Percentiles rank a stretch among this genome's conserved stretches.
These are phyloP conservation scores for Suillia variegata DNA, from an alignment of 2,888 invertebrate species.

Conservation along the genomic window DNA sequence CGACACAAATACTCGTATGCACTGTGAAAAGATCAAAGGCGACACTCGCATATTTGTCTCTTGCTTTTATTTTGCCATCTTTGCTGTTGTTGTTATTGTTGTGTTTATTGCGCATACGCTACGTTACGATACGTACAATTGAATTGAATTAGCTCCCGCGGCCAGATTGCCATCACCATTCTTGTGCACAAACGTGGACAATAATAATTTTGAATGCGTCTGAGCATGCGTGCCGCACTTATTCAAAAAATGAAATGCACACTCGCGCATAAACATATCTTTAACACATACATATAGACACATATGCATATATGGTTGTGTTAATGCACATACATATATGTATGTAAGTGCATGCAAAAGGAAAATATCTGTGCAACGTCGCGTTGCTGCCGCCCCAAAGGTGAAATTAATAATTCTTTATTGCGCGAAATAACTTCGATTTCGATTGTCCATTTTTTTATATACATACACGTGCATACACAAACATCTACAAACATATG, in stretches of 20 bases:
- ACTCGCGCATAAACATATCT: background rate
- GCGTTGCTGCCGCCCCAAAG: conserved; percentile 19
- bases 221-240: background rate
- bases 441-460: conserved; percentile 8
- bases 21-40: conserved; percentile 1
- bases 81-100: too few relatives aligned
- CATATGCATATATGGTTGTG: background rate
- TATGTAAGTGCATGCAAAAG: background rate
- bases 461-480: background rate
- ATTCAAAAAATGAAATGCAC: background rate
- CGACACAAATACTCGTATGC: too few relatives aligned
- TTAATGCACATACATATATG: background rate
- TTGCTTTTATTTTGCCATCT: background rate
- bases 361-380: background rate
- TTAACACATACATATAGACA: background rate
- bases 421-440: conserved; percentile 15
- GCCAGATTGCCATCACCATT: background rate
- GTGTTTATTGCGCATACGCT: too few relatives aligned
- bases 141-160: background rate
- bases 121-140: too few relatives aligned
- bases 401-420: conserved; percentile 25
- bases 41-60: background rate
- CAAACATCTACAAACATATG: background rate
- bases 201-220: background rate
- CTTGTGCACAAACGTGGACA: background rate